Evolutionary conservation across 1,140 invertebrate species (phyloP).

Genomic region (Zelostemma sp.): DNA sequence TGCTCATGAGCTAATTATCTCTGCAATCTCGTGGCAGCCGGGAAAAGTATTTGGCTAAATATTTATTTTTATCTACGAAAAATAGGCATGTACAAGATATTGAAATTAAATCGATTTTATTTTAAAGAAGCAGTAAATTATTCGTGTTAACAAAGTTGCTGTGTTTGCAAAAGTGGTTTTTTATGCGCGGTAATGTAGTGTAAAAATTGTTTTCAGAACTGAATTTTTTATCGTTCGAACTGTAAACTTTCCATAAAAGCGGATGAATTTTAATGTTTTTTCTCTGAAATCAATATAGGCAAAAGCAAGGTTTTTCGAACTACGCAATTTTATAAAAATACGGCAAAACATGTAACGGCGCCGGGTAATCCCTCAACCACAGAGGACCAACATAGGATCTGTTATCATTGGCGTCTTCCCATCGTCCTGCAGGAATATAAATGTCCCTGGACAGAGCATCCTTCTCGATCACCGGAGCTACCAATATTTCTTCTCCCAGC

Average conservation of each 20-base stretch:
- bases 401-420: slow-evolving; percentile 74
- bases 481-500: slow-evolving; percentile 85
- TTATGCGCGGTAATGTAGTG: too few species aligned
- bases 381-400: slow-evolving; percentile 71
- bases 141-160: too few species aligned
- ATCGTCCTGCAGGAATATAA: slow-evolving; percentile 81
- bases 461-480: slow-evolving; percentile 84
- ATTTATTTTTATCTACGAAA: not conserved
- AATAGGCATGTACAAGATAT: not conserved
- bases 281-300: too few species aligned
- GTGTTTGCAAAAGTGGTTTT: too few species aligned
- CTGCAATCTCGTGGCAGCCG: too few species aligned
- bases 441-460: slow-evolving; percentile 77
- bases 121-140: too few species aligned
- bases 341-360: slow-evolving; percentile 76
- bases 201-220: too few species aligned
- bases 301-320: not conserved
- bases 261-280: too few species aligned
- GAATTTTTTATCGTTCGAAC: too few species aligned
- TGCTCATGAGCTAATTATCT: slow-evolving; percentile 34
- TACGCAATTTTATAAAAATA: slow-evolving; percentile 69
- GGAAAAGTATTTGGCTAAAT: not conserved
- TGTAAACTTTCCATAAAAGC: too few species aligned
- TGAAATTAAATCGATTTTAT: not conserved
- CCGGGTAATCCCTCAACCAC: slow-evolving; percentile 78